phyloP scores from a whole-genome alignment of 2,113 vertebrate genomes.

The Rhineura floridana region DNA sequence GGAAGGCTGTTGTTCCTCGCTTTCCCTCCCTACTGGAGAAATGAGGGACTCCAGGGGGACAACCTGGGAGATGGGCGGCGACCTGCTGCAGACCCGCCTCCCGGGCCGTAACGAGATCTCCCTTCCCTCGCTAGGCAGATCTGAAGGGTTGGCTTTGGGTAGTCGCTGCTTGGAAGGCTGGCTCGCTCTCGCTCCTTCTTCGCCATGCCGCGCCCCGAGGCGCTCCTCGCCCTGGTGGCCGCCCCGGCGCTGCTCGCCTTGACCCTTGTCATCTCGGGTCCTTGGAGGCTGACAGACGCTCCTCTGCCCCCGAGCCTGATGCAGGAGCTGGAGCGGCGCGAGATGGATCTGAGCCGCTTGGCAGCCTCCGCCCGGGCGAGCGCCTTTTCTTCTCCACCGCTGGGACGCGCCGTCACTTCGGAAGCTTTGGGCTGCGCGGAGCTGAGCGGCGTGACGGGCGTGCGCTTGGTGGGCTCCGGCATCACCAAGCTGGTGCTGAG shows the following conservation, averaged over 20 bases:
- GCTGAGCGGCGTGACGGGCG: slow-evolving; percentile 68
- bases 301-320: neutral
- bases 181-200: too few species aligned
- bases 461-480: slow-evolving; percentile 76
- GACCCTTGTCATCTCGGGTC: neutral
- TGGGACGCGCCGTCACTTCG: neutral
- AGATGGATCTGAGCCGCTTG: slow-evolving; percentile 22
- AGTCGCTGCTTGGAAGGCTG: neutral
- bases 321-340: slow-evolving; percentile 26
- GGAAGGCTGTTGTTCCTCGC: neutral
- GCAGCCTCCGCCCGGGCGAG: neutral
- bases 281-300: neutral
- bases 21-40: neutral
- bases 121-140: neutral
- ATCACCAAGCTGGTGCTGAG: slow-evolving; percentile 81
- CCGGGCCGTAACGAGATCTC: neutral
- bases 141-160: too few species aligned
- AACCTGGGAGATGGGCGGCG: neutral
- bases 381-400: neutral
- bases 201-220: neutral
- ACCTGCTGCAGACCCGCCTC: neutral
- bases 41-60: neutral
- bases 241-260: rapidly evolving
- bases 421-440: slow-evolving; percentile 73
- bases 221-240: neutral